phyloP scores from a whole-genome alignment of 2,113 vertebrate genomes.

The Bathybates hornii region DNA sequence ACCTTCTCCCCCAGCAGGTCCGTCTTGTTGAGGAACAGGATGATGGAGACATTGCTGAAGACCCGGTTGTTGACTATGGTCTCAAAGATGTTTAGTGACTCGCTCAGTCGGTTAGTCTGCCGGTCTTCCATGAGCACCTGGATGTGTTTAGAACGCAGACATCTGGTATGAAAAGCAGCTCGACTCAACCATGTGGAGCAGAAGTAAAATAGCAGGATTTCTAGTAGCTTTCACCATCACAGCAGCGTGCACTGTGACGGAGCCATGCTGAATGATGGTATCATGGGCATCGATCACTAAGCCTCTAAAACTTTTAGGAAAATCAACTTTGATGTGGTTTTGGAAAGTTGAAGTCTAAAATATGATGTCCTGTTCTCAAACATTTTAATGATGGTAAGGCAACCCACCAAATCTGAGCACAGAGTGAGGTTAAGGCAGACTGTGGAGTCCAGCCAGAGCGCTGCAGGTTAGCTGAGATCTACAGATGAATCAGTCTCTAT shows the following conservation, averaged over 20 bases:
- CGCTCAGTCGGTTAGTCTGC: conserved; percentile 91
- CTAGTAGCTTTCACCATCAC: background rate
- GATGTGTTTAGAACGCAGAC: background rate
- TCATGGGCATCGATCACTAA: background rate
- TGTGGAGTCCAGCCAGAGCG: background rate
- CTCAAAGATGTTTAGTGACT: conserved; percentile 98
- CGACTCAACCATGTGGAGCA: background rate
- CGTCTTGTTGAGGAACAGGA: conserved; percentile 97
- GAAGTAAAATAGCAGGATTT: background rate
- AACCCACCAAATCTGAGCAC: background rate
- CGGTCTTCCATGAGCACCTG: conserved; percentile 96
- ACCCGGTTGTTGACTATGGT: conserved; percentile 96
- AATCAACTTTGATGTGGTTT: background rate
- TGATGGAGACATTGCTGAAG: conserved; percentile 95
- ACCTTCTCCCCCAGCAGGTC: conserved; percentile 97
- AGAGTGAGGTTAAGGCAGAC: background rate
- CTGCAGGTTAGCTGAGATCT: background rate
- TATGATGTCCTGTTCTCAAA: background rate
- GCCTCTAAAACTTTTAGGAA: background rate
- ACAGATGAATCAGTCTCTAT: background rate
- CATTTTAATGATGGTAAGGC: background rate
- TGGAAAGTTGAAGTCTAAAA: background rate
- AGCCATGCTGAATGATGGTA: accelerated
- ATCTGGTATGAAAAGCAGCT: background rate
- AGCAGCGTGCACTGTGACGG: background rate